Evolutionary conservation across 2,888 invertebrate genomes (phyloP), one percentile per base, ranked within the genome.

Genomic region (Muschampia plurimacula): DNA sequence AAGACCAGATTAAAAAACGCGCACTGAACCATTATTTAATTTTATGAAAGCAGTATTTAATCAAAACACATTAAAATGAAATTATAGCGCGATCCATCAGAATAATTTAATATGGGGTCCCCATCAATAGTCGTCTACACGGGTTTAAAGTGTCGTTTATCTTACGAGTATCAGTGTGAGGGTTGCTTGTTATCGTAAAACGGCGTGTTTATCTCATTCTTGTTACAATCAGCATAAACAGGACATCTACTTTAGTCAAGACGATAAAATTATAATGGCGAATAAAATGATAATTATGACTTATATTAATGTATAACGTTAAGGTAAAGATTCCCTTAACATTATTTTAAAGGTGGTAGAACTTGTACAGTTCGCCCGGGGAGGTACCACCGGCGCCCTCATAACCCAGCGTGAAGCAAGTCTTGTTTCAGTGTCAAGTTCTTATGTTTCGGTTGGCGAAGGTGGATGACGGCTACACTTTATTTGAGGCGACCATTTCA

Each of bases 61-160:
- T 91, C 89, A 90, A 89, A 92, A 90, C 91, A 91, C 91, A 92
- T 92, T 91, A 92, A 91, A 89, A 89, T 89, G 88, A 89, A 89
- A 92, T 93, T 89, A 91, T 87, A 86, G 86, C 83, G 86, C 85
- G 85, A 92, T 93, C 92, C 86, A 92, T 93, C 93, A 91, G 82
- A 84, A 86, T 91, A 91, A 93, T 90, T 92, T 92, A 92, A 92
- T 92, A 90, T 90, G 89, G 89, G 76, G 74, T 68, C 67, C 77
- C 80, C 80, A 83, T 84, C 85, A 81, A 82, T 83, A 83, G 81
- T 83, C 82, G 81, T 82, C 86, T 89, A 86, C 89, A 87, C 84
- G 84, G 84, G 81, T 89, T 88, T 86, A 87, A 88, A 89, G 78
- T 85, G 84, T 85, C 88, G 86, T 89, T 86, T 85, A 86, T 90